Evolutionary conservation across 2,888 invertebrate genomes (phyloP).

Genomic region (Rhyacophila evoluta): DNA sequence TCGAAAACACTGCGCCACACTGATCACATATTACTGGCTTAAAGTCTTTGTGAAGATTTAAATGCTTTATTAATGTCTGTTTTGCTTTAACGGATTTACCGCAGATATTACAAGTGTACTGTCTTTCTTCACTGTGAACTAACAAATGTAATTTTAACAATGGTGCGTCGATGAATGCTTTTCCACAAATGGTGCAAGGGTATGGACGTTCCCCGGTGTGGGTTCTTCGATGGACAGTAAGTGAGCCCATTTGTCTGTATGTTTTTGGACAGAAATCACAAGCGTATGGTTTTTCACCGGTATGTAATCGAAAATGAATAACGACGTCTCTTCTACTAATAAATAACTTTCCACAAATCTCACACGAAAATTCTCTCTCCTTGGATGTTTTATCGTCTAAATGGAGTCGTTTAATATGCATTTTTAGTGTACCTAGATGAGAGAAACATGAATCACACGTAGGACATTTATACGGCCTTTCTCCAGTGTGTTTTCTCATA

Average conservation of each 20-base stretch:
- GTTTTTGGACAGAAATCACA: slow-evolving; percentile 57
- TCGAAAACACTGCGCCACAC: slow-evolving; percentile 67
- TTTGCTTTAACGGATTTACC: slow-evolving; percentile 68
- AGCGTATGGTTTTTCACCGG: slow-evolving; percentile 63
- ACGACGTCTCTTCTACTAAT: slow-evolving; percentile 25
- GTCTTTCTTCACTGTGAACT: slow-evolving; percentile 68
- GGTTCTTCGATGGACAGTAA: slow-evolving; percentile 58
- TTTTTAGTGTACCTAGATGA: slow-evolving; percentile 61
- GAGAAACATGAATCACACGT: slow-evolving; percentile 59
- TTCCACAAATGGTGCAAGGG: slow-evolving; percentile 61
- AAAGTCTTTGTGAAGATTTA: slow-evolving; percentile 63
- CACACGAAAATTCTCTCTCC: slow-evolving; percentile 58
- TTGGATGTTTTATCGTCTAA: slow-evolving; percentile 56
- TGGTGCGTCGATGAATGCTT: slow-evolving; percentile 53
- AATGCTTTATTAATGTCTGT: slow-evolving; percentile 68
- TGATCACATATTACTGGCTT: slow-evolving; percentile 64
- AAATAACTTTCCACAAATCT: slow-evolving; percentile 53
- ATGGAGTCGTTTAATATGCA: slow-evolving; percentile 60
- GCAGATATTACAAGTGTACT: slow-evolving; percentile 70
- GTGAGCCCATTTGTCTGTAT: slow-evolving; percentile 40
- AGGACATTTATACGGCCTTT: slow-evolving; percentile 58
- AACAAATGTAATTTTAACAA: slow-evolving; percentile 62
- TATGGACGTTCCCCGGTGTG: slow-evolving; percentile 65
- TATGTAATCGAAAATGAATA: slow-evolving; percentile 61
- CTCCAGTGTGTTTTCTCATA: slow-evolving; percentile 48